phyloP scores from a whole-genome alignment of 2,888 invertebrate genomes.

The Coelopa pilipes region DNA sequence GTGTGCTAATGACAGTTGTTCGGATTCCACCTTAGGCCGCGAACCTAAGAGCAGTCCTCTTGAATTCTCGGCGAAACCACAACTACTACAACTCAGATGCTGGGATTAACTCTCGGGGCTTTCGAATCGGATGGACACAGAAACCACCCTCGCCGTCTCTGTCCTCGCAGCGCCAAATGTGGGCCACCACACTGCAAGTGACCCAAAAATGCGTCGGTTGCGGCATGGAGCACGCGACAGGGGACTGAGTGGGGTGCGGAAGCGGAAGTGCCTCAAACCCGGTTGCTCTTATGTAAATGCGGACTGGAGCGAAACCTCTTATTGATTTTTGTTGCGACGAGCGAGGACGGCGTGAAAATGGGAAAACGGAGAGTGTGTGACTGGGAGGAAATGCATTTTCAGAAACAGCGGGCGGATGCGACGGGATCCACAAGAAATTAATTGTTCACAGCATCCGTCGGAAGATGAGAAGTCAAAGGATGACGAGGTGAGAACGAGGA shows the following conservation, averaged over 20 bases:
- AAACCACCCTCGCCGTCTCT: background rate
- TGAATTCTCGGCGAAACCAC: too few relatives aligned
- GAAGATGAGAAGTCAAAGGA: too few relatives aligned
- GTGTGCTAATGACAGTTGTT: too few relatives aligned
- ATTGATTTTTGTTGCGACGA: slow-evolving; percentile 24
- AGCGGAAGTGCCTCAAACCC: slow-evolving; percentile 13
- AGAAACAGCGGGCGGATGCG: background rate
- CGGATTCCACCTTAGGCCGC: too few relatives aligned
- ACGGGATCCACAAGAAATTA: background rate
- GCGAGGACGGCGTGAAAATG: too few relatives aligned
- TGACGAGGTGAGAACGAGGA: too few relatives aligned
- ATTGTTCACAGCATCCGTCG: background rate
- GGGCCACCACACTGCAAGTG: slow-evolving; percentile 5
- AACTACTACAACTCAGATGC: too few relatives aligned
- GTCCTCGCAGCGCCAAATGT: background rate
- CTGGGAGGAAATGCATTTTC: background rate
- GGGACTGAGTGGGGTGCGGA: background rate
- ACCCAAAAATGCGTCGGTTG: slow-evolving; percentile 16
- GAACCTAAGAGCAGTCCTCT: too few relatives aligned
- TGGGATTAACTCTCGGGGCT: too few relatives aligned
- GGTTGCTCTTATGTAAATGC: slow-evolving; percentile 17
- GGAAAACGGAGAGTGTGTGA: too few relatives aligned
- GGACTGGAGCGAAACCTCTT: slow-evolving; percentile 19
- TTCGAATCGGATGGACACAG: too few relatives aligned
- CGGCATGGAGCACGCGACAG: slow-evolving; percentile 1